Base-by-base conservation (phyloP, 2,888 invertebrate genomes). In the Dolomedes plantarius region DNA sequence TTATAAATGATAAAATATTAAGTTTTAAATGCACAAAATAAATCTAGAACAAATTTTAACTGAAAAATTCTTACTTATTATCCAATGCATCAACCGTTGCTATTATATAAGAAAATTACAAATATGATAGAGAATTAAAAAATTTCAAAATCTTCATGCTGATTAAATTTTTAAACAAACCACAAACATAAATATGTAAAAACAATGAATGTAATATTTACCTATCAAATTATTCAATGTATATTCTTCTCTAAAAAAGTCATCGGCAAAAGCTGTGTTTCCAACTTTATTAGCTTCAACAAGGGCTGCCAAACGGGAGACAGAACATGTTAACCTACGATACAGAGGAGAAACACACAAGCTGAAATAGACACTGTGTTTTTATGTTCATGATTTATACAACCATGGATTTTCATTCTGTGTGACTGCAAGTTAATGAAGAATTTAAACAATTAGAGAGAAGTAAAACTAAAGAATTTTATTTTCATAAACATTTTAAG, bases 161-260 rank as follows among this genome's bases (percentile, higher is more conserved):
- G n/a, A n/a, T n/a, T n/a, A n/a, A n/a, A n/a, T n/a, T 36, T 36
- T 7, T 36, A 36, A 5, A 7, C 7, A 36, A 36, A 36, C 11
- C 11, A 36, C 36, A 36, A 36, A 36, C 36, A n/a, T n/a, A 36
- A 7, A 6, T 7, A 7, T 7, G 5, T 11, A 36, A 7, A 36
- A 7, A 13, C 13, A 65, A 67, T 19, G 19, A 67, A 32, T 9
- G n/a, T 65, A 13, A 32, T 19, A 39, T 89, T 87, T 90, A 90
- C 93, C 98, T 90, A 99, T 98, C 7, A 96, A 92, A 89, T 96
- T 94, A 91, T 98, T 97, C 56, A 96, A 93, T 67, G 94, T 94
- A 90, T 97, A 98, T 91, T 99, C 98, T 79, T 94, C 94, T 79
- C 93, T 93, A 91, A 99, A 98, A 92, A 98, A 98, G 39, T 94